These are phyloP conservation scores for Acronicta psi DNA, from an alignment of 2,888 invertebrate genomes.

Conservation along the genomic window DNA sequence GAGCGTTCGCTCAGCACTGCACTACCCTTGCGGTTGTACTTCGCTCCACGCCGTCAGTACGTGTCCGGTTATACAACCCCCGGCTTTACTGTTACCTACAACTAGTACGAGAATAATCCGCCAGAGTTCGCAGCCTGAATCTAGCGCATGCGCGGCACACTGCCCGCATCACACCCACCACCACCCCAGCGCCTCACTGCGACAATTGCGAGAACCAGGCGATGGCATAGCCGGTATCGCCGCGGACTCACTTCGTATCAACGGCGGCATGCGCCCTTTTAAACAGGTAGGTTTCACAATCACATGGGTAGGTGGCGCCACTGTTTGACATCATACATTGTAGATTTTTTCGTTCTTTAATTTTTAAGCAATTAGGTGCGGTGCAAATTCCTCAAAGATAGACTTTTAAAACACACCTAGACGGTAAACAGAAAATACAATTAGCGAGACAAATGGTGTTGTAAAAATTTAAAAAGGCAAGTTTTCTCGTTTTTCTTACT, in stretches of 20 bases:
- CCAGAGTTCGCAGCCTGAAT: slow-evolving; percentile 96
- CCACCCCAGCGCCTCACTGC: slow-evolving; percentile 95
- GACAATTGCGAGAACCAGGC: slow-evolving; percentile 94
- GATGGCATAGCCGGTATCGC: slow-evolving; percentile 98
- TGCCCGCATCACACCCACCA: slow-evolving; percentile 91
- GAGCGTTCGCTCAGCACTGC: slow-evolving; percentile 93
- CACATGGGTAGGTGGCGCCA: slow-evolving; percentile 78
- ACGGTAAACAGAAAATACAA: slow-evolving; percentile 4
- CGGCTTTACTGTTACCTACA: slow-evolving; percentile 92
- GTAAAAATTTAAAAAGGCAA: not conserved
- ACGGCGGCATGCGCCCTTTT: slow-evolving; percentile 98
- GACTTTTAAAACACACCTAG: slow-evolving; percentile 12
- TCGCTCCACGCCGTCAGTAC: slow-evolving; percentile 88
- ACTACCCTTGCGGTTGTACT: slow-evolving; percentile 90
- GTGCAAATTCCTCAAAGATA: slow-evolving; percentile 21
- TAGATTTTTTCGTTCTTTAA: slow-evolving; percentile 43
- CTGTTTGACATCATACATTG: slow-evolving; percentile 43
- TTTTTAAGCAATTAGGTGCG: slow-evolving; percentile 32
- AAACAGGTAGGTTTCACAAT: slow-evolving; percentile 93
- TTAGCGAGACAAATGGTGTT: not conserved
- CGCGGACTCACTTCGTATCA: slow-evolving; percentile 97
- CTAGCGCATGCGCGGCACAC: slow-evolving; percentile 90
- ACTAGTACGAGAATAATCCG: slow-evolving; percentile 95
- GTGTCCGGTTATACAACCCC: slow-evolving; percentile 91
- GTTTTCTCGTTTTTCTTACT: slow-evolving; percentile 15